Evolutionary conservation across 2,888 invertebrate species (phyloP), one percentile per base, ranked within the genome.

Genomic region (Clivina fossor): DNA sequence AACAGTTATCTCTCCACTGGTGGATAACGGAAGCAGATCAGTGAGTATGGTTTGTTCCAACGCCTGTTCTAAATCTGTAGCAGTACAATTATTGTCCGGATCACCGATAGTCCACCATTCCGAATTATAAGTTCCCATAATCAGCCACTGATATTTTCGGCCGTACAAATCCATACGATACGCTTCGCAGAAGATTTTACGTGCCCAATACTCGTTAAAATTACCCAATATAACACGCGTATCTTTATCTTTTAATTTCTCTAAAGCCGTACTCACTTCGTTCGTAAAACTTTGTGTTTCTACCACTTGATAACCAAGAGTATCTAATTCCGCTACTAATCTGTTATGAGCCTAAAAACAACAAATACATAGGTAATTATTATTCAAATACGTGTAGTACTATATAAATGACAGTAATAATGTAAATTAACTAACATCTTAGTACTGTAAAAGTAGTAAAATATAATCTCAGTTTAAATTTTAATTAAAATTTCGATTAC

Each of bases 131-230:
- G 91, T 90, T 2, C 93, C 94, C 76, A 93, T 88, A 19, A 97
- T 87, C 1, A 97, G 82, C 96, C 96, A 96, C 64, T 96, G 94
- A 76, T 94, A 95, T 57, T 93, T 89, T 4, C 91, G 80, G 0
- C 96, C 96, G 71, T 83, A 93, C 88, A 96, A 89, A 60, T 88
- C 88, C 61, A 89, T 74, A 63, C 88, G 88, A 71, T 85, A 87
- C 44, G 92, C 93, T 69, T 92, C 90, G 71, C 93, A 93, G 71
- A 93, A 93, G 60, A 92, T 89, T 65, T 84, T 82, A 50, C 92
- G 77, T 0, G 97, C 96, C 90, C 94, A 94, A 46, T 86, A 85
- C 70, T 94, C 93, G 74, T 95, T 93, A 74, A 98, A 96, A 74
- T 97, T 97, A 2, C 95, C 95, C 67, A 58, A 47, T 64, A 98